Conservation (phyloP, 1,140 invertebrate genomes). For the Musca domestica region DNA sequence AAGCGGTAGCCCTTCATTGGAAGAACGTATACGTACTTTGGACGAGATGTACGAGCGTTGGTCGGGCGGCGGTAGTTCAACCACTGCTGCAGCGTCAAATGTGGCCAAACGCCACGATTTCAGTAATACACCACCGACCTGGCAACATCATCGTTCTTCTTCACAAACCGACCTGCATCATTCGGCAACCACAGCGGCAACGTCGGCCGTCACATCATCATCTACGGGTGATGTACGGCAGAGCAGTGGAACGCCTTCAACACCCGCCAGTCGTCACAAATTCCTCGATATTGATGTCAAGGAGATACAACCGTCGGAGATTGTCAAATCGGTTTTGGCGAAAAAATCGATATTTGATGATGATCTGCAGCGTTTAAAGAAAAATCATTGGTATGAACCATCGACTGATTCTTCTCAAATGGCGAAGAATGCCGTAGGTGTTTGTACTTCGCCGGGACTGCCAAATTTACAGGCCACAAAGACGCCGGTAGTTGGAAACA, state of each 20-base stretch:
- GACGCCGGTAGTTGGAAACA: conserved; percentile 38
- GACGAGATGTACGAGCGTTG: conserved; percentile 93
- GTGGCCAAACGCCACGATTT: conserved; percentile 25
- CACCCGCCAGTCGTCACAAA: conserved; percentile 63
- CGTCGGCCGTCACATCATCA: neutral
- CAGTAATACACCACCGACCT: conserved; percentile 27
- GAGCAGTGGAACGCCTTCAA: conserved; percentile 4
- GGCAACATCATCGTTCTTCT: conserved; percentile 19
- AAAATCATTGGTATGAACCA: conserved; percentile 83
- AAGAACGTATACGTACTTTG: conserved; percentile 81
- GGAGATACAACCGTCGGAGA: conserved; percentile 87
- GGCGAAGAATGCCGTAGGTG: conserved; percentile 30
- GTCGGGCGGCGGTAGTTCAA: conserved; percentile 62
- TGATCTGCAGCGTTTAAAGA: conserved; percentile 89
- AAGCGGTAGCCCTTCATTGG: conserved; percentile 66
- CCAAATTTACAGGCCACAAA: conserved; percentile 51
- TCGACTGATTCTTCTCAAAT: conserved; percentile 35
- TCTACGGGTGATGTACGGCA: neutral
- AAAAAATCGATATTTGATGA: conserved; percentile 94
- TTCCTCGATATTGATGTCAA: conserved; percentile 71
- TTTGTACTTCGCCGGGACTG: conserved; percentile 47
- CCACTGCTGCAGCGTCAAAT: neutral
- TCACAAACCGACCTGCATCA: conserved; percentile 10
- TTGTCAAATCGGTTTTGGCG: conserved; percentile 86
- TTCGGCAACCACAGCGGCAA: neutral